Evolutionary conservation across 2,888 invertebrate genomes (phyloP).

Genomic region (Hydraecia micacea): DNA sequence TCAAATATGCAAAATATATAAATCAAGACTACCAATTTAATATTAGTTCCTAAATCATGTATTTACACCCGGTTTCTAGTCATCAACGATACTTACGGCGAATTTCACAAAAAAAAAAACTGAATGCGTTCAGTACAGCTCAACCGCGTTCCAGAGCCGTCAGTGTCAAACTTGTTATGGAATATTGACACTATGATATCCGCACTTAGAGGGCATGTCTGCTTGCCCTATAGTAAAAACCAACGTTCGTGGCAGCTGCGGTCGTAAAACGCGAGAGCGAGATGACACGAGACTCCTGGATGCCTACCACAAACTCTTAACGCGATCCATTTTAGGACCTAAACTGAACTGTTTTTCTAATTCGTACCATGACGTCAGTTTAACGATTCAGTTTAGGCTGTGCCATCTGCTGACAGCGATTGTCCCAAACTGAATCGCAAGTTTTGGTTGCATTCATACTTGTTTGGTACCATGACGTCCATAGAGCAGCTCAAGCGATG

Average conservation of each 20-base stretch:
- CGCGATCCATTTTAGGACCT: too few relatives aligned
- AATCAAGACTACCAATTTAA: background rate
- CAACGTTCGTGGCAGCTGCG: background rate
- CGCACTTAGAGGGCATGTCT: too few relatives aligned
- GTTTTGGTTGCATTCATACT: too few relatives aligned
- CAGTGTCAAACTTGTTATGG: background rate
- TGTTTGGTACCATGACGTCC: too few relatives aligned
- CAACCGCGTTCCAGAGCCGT: background rate
- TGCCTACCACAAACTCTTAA: too few relatives aligned
- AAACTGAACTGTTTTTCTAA: too few relatives aligned
- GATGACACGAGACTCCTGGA: background rate
- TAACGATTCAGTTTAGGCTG: too few relatives aligned
- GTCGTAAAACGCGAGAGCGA: background rate
- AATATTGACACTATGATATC: background rate
- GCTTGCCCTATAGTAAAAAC: too few relatives aligned
- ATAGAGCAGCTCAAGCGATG: too few relatives aligned
- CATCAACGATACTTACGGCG: background rate
- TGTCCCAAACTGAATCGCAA: too few relatives aligned
- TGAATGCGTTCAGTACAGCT: background rate
- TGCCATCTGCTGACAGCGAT: too few relatives aligned
- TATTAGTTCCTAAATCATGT: background rate
- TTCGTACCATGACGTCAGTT: too few relatives aligned
- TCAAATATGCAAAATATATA: background rate
- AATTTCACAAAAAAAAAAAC: background rate
- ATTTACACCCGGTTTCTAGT: background rate